Evolutionary conservation across 2,113 vertebrate genomes (phyloP), one percentile per base, ranked within the genome.

Genomic region (Tachycineta bicolor): DNA sequence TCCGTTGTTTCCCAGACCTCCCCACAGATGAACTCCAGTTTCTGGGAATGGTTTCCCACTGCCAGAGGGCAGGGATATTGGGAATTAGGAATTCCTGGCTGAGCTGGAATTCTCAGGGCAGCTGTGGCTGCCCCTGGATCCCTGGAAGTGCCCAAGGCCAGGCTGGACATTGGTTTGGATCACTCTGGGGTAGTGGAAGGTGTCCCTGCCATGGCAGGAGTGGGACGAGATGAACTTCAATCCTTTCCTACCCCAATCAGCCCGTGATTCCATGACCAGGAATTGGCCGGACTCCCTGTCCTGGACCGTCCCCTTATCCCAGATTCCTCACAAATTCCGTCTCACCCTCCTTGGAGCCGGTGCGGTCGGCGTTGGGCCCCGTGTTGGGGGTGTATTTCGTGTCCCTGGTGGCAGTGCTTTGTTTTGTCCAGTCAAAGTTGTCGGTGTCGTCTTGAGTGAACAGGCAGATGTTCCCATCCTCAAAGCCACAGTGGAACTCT

Each of bases 301-400:
- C 70, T 11, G 49, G 43, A 0, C 25, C 11, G 1, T 19, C 33
- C 19, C 44, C 33, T 15, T 1, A 1, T 46, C 55, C 63, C 46
- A 14, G 0, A 11, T 2, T 6, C 18, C 63, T 49, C 29, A 2
- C 15, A 21, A 6, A 22, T n/a, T 9, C n/a, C 56, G 1, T 4
- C 55, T 56, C 1, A 99, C 99, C 99, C 98, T 99, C 99, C 95
- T 99, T 99, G 80, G 99, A 99, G 31, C 99, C 99, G 3, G 97
- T 98, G 43, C 98, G 98, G 69, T 99, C 99, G 0, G 98, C 98
- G 7, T 98, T 99, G 19, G 99, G 99, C 58, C 99, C 99, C 0
- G 99, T 99, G 97, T 99, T 99, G 1, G 99, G 99, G 1, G 99
- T 99, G 58, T 99, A 99, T 75, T 99, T 99, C 23, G 99, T 99